phyloP scores from a whole-genome alignment of 2,797 vertebrate genomes.

The Smutsia gigantea region DNA sequence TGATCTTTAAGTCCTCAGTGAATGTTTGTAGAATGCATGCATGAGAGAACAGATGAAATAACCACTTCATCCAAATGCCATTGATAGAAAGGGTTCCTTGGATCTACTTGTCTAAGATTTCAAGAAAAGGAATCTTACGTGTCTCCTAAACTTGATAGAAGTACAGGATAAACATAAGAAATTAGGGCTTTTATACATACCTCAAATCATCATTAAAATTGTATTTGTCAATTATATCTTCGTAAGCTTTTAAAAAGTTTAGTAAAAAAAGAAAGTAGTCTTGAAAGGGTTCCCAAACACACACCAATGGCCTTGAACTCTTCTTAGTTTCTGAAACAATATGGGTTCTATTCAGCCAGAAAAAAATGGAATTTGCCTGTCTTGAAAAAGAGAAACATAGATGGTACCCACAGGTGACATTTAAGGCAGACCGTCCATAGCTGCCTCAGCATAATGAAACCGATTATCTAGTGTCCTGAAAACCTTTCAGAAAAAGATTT shows the following conservation, averaged over 20 bases:
- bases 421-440: neutral
- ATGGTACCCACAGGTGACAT: neutral
- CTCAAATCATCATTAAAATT: neutral
- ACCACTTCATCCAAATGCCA: neutral
- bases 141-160: neutral
- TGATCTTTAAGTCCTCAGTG: neutral
- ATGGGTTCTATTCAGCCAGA: neutral
- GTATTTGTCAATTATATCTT: neutral
- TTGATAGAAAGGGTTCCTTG: neutral
- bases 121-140: neutral
- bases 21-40: neutral
- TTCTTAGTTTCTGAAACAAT: conserved; percentile 39
- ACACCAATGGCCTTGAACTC: neutral
- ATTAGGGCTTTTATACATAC: neutral
- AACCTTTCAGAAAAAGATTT: neutral
- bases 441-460: neutral
- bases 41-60: neutral
- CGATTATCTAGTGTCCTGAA: neutral
- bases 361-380: neutral
- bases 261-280: neutral
- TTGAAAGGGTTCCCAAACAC: neutral
- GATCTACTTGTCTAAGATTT: neutral
- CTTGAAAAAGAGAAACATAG: neutral
- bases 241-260: neutral
- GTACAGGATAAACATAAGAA: neutral